Percentiles rank a stretch among this genome's conserved stretches.
Conservation (phyloP, 2,797 vertebrate species). For the Distichodus sexfasciatus region DNA sequence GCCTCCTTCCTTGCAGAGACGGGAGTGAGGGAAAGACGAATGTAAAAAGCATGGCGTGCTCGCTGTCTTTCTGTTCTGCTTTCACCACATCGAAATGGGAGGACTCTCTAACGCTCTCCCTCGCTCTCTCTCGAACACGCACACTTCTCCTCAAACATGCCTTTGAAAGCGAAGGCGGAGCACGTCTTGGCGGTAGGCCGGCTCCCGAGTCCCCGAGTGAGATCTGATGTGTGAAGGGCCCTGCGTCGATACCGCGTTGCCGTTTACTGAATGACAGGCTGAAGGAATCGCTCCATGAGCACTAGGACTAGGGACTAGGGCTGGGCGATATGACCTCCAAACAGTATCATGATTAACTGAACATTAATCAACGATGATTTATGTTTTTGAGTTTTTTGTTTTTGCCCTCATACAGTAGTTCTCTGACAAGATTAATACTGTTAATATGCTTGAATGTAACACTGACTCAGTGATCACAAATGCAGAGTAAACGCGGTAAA, state of each 20-base stretch:
- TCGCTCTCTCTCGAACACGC: not conserved
- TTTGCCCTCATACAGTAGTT: no score
- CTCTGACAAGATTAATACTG: no score
- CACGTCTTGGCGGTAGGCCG: constrained; percentile 31
- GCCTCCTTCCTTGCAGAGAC: not conserved
- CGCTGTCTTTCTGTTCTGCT: constrained; percentile 13
- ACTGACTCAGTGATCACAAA: no score
- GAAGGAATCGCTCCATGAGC: constrained; percentile 42
- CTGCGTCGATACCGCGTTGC: constrained; percentile 1
- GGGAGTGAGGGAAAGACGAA: not conserved
- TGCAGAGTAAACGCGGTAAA: no score
- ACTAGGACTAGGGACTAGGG: no score
- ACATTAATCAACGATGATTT: no score
- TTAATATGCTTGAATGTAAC: no score
- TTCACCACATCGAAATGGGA: constrained; percentile 7
- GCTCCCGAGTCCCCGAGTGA: constrained; percentile 16
- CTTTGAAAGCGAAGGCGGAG: constrained; percentile 37
- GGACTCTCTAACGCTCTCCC: not conserved
- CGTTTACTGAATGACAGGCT: constrained; percentile 44
- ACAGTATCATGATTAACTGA: no score
- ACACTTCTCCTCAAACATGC: constrained; percentile 22
- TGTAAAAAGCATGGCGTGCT: constrained; percentile 6
- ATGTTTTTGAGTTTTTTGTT: no score
- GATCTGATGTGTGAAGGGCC: constrained; percentile 17
- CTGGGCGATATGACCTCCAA: no score